Conservation (phyloP, 2,797 vertebrate genomes). For the Tinamus major region DNA sequence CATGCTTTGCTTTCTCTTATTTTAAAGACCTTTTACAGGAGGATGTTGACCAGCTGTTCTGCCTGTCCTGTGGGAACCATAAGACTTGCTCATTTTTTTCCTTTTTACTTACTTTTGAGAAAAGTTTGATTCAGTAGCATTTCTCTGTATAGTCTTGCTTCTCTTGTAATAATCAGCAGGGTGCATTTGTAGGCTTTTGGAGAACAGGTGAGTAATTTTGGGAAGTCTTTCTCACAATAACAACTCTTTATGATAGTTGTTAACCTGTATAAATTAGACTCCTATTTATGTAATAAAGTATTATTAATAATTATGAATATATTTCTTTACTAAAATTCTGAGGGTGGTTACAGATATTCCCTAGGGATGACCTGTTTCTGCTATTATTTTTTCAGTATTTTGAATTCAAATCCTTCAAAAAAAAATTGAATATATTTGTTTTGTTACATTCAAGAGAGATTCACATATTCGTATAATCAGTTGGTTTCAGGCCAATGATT, state of each 20-base stretch:
- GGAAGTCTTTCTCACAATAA: background rate
- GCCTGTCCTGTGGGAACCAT: background rate
- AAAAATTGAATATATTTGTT: background rate
- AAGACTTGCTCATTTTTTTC: background rate
- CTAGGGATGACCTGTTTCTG: slow-evolving; percentile 14
- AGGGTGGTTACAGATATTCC: background rate
- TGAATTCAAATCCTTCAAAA: background rate
- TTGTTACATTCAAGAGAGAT: background rate
- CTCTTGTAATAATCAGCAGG: background rate
- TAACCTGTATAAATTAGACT: background rate
- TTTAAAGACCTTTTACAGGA: background rate
- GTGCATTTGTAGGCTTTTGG: background rate
- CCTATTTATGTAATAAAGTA: background rate
- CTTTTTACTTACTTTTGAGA: background rate
- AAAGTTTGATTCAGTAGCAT: background rate
- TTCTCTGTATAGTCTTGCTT: background rate
- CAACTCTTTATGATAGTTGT: background rate
- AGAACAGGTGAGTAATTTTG: slow-evolving; percentile 10
- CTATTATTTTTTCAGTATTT: slow-evolving; percentile 21
- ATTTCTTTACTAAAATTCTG: slow-evolving; percentile 28
- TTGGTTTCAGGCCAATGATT: background rate
- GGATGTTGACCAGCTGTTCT: background rate
- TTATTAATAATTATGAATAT: background rate
- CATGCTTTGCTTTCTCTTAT: slow-evolving; percentile 27
- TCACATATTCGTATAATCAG: fast-evolving